These are phyloP conservation scores for Chaenodraco wilsoni DNA, from an alignment of 2,797 vertebrate species.

Conservation along the genomic window DNA sequence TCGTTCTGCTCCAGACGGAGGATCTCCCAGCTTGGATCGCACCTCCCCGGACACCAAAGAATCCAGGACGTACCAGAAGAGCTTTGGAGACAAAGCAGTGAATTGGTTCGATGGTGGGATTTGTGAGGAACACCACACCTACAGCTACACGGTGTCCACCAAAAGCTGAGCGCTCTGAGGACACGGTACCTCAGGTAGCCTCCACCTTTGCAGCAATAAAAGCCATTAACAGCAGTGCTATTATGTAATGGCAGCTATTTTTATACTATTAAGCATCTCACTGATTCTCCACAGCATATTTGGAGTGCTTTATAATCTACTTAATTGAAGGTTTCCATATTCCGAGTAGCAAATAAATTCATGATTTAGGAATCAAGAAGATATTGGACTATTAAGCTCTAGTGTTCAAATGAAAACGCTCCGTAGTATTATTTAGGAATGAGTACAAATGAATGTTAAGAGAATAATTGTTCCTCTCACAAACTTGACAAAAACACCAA, in stretches of 20 bases:
- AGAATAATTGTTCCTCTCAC: background rate
- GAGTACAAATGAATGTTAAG: background rate
- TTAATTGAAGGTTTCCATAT: background rate
- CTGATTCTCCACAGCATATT: slow-evolving; percentile 1
- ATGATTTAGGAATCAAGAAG: too few relatives aligned
- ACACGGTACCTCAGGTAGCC: slow-evolving; percentile 23
- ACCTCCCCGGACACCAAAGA: background rate
- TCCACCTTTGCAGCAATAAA: slow-evolving; percentile 42
- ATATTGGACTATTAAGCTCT: too few relatives aligned
- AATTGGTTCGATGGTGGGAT: background rate
- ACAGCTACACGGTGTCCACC: slow-evolving; percentile 4
- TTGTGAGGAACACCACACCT: background rate
- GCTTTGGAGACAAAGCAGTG: background rate
- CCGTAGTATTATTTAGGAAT: background rate
- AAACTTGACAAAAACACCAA: background rate
- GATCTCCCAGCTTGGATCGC: background rate
- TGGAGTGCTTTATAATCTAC: slow-evolving; percentile 15
- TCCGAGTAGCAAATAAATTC: background rate
- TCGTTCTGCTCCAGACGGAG: background rate
- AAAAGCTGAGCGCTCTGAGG: slow-evolving; percentile 14
- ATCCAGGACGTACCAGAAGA: slow-evolving; percentile 23
- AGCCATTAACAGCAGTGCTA: slow-evolving; percentile 23
- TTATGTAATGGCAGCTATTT: slow-evolving; percentile 45
- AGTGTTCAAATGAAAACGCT: background rate
- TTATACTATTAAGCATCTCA: slow-evolving; percentile 12